These are phyloP conservation scores for Phataginus tetradactyla DNA, from an alignment of 2,797 vertebrate species.

Conservation along the genomic window DNA sequence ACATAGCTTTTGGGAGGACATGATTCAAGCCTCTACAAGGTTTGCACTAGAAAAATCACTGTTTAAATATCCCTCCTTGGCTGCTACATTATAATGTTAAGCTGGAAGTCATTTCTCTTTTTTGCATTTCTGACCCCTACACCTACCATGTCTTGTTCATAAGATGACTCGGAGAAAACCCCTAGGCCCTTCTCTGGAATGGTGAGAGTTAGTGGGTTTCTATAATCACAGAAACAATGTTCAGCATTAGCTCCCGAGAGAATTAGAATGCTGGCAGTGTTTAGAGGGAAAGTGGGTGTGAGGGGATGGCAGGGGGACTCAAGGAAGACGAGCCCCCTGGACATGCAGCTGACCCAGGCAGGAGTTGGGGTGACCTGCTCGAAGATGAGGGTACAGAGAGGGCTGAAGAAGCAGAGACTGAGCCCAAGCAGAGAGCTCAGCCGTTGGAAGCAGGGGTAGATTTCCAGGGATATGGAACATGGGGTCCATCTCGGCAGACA, in stretches of 20 bases:
- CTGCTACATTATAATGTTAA: background rate
- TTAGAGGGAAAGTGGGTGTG: conserved; percentile 24
- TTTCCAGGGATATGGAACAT: background rate
- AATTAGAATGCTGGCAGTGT: background rate
- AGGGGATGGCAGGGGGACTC: background rate
- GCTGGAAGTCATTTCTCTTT: background rate
- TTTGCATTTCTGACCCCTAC: background rate
- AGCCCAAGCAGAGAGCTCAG: background rate
- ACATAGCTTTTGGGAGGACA: background rate
- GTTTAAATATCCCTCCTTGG: background rate
- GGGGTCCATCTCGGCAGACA: background rate
- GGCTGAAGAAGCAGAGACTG: background rate
- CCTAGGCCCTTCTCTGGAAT: conserved; percentile 36
- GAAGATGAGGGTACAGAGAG: background rate
- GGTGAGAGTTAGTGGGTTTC: background rate
- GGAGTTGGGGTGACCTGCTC: background rate
- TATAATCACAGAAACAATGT: conserved; percentile 42
- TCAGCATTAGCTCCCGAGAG: conserved; percentile 38
- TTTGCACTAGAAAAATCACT: background rate
- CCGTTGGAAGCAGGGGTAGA: background rate
- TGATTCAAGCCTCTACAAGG: background rate
- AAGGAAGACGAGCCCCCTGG: background rate
- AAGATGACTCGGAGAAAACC: background rate
- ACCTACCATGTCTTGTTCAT: background rate
- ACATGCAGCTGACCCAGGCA: background rate